A percentile compares a stretch with the other conserved stretches of the same genome.
Conservation (phyloP, 1,140 invertebrate species). For the Lepidurus arcticus region DNA sequence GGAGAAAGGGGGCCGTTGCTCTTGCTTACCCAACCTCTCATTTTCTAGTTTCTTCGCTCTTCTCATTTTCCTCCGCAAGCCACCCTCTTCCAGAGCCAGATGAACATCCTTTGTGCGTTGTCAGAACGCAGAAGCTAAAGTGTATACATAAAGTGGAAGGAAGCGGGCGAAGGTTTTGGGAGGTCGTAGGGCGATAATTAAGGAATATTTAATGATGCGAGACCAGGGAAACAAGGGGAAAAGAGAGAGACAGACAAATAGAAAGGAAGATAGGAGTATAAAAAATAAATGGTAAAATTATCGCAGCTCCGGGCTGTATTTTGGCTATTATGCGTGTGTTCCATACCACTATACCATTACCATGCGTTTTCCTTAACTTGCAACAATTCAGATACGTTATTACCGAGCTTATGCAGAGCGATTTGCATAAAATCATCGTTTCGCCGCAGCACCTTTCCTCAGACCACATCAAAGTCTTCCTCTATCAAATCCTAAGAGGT, state of each 20-base stretch:
- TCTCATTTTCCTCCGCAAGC: not conserved
- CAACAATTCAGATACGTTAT: constrained; percentile 83
- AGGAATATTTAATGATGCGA: not conserved
- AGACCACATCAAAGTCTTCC: constrained; percentile 99
- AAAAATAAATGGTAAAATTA: not conserved
- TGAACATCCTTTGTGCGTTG: constrained; percentile 5
- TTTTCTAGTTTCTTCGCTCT: not conserved
- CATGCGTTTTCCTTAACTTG: not conserved
- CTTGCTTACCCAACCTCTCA: not conserved
- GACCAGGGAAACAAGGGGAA: not conserved
- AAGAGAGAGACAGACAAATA: not conserved
- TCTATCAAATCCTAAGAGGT: constrained; percentile 99
- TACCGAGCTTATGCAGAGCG: constrained; percentile 97
- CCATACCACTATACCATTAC: not conserved
- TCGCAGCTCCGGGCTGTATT: too few species aligned
- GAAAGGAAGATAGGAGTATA: not conserved
- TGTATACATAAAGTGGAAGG: not conserved
- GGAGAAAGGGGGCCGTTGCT: not conserved
- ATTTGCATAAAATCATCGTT: constrained; percentile 99
- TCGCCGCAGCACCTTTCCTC: constrained; percentile 95
- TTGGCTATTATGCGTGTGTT: too few species aligned
- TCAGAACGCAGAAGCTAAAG: not conserved
- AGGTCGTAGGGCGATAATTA: not conserved
- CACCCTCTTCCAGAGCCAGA: not conserved
- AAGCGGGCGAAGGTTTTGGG: not conserved